Base-by-base conservation (phyloP, 2,113 vertebrate genomes). In the Pollimyrus isidori region DNA sequence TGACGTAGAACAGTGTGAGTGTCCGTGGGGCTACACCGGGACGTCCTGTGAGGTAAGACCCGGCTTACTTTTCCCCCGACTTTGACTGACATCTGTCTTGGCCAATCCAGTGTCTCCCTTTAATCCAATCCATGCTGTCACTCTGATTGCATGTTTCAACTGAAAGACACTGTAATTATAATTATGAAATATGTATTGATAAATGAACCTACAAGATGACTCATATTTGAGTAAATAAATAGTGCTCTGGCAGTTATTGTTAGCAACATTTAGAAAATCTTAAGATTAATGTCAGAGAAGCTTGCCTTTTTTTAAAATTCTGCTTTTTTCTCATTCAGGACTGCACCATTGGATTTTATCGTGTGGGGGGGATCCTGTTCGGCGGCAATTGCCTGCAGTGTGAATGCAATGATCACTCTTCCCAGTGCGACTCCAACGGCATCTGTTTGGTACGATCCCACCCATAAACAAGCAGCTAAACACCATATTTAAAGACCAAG, bases 331-430 rank as follows among this genome's bases (percentile, higher is more conserved):
- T 88, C 93, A 93, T 93, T 80, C 91, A 98, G 97, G 94, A 95
- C 11, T 98, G 97, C 89, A 93, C 96, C 42, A 92, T 96, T 35
- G 97, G 97, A 23, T 96, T 97, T 90, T 99, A 98, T 92, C 96
- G 98, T 0, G 96, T 98, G 42, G 97, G 95, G 0, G 97, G 97
- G 23, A 97, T 98, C 83, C 94, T 99, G 91, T 99, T 99, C 49
- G 98, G 98, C 84, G 98, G 98, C 10, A 98, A 98, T 91, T 99
- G 98, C 82, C 93, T 98, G 30, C 97, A 96, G 88, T 99, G 98
- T 90, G 97, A 97, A 76, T 99, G 98, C 92, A 96, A 97, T 0
- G 95, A 95, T 76, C 98, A 99, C 13, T 96, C 97, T 10, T 35
- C 91, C 0, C 94, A 97, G 88, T 99, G 98, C 76, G 96, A 99